These are phyloP conservation scores for Kuschelorhynchus macadamiae DNA, from an alignment of 2,888 invertebrate genomes.

Conservation along the genomic window DNA sequence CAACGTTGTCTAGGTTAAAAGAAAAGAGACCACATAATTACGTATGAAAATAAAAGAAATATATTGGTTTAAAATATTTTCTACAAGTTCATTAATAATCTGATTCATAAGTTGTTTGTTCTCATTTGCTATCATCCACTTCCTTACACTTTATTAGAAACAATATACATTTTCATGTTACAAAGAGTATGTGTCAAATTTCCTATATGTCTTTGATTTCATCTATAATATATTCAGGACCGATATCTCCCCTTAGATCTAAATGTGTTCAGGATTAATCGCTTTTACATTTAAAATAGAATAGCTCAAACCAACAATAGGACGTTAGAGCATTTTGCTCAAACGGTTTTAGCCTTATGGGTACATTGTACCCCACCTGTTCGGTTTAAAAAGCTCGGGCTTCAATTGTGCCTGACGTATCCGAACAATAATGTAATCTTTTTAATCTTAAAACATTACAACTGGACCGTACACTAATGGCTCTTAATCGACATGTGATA, in stretches of 20 bases:
- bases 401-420: constrained; percentile 34
- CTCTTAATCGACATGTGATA: neutral
- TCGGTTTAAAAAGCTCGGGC: constrained; percentile 23
- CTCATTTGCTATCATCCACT: too few species aligned
- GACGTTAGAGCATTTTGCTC: constrained; percentile 21
- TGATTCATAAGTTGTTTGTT: too few species aligned
- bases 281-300: constrained; percentile 34
- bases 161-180: too few species aligned
- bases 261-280: constrained; percentile 12
- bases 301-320: constrained; percentile 35
- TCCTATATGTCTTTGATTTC: too few species aligned
- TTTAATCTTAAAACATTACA: constrained; percentile 47
- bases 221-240: neutral
- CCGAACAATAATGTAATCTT: constrained; percentile 47
- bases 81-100: too few species aligned
- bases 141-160: too few species aligned
- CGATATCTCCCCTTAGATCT: neutral
- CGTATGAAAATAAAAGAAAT: too few species aligned
- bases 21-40: too few species aligned
- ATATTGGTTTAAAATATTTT: too few species aligned
- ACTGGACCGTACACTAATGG: constrained; percentile 14
- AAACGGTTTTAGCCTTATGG: constrained; percentile 12
- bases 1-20: too few species aligned
- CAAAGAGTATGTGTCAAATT: too few species aligned
- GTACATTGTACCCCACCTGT: constrained; percentile 33